Evolutionary conservation across 2,113 vertebrate genomes (phyloP).

Genomic region (Donacobius atricapilla): DNA sequence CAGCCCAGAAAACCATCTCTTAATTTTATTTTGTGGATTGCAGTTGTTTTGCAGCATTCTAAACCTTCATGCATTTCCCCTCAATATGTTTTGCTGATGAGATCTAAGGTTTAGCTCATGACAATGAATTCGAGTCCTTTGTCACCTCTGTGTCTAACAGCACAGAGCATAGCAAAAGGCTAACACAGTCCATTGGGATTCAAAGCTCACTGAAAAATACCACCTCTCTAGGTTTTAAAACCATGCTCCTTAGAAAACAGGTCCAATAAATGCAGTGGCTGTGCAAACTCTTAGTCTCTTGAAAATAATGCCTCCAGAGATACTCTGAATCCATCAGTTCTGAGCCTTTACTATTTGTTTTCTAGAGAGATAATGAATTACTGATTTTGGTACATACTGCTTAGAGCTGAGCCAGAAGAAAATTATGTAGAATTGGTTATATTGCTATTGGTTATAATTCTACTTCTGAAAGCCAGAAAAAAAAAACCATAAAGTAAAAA

Average conservation of each 20-base stretch:
- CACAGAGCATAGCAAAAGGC: neutral
- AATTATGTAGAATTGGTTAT: neutral
- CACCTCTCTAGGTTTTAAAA: neutral
- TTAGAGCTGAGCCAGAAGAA: neutral
- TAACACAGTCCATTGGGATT: neutral
- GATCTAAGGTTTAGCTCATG: neutral
- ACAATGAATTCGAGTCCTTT: neutral
- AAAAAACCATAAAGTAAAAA: neutral
- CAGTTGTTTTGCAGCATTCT: neutral
- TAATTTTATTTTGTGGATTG: neutral
- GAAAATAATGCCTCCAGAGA: neutral
- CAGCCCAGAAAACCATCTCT: neutral
- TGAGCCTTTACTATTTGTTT: neutral
- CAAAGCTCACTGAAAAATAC: neutral
- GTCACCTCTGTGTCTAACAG: neutral
- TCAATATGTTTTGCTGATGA: neutral
- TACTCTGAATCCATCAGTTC: neutral
- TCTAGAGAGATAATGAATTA: neutral
- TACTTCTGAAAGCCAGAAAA: neutral
- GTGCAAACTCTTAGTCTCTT: neutral
- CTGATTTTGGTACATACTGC: neutral
- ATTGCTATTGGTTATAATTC: neutral
- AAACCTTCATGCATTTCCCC: neutral
- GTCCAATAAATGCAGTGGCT: neutral
- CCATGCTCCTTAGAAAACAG: neutral